Evolutionary conservation across 2,797 vertebrate genomes (phyloP).

Genomic region (Microctenopoma stevenorrisi): DNA sequence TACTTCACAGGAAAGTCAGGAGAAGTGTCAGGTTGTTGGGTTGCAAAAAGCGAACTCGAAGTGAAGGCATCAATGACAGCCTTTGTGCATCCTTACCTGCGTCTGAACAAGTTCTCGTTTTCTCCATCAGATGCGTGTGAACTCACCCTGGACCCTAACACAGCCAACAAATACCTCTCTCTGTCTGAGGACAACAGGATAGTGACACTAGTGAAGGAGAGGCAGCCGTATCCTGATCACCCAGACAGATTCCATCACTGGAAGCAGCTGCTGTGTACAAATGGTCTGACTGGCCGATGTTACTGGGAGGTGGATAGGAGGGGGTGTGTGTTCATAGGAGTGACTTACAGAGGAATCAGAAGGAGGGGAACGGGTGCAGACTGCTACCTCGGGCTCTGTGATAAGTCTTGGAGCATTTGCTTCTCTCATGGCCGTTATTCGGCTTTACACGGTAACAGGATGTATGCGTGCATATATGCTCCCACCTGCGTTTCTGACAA

Average conservation of each 20-base stretch:
- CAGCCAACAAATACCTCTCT: constrained; percentile 6
- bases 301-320: constrained; percentile 38
- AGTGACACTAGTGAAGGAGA: not conserved
- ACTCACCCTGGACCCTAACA: constrained; percentile 34
- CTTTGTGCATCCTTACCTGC: no score
- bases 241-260: constrained; percentile 17
- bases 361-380: not conserved
- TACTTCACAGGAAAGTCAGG: no score
- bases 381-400: not conserved
- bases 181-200: constrained; percentile 9
- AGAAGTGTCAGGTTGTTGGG: no score
- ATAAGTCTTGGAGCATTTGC: constrained; percentile 28
- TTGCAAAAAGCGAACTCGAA: no score
- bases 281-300: constrained; percentile 18
- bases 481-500: not conserved
- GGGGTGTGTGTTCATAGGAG: constrained; percentile 10
- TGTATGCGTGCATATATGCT: not conserved
- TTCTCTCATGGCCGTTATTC: not conserved
- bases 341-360: constrained; percentile 19
- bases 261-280: constrained; percentile 23
- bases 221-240: not conserved
- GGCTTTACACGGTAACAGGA: not conserved
- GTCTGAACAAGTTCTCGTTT: not conserved
- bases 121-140: constrained; percentile 12
- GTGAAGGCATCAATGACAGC: no score